Conservation (phyloP, 2,113 vertebrate species). For the Siphamia tubifer region DNA sequence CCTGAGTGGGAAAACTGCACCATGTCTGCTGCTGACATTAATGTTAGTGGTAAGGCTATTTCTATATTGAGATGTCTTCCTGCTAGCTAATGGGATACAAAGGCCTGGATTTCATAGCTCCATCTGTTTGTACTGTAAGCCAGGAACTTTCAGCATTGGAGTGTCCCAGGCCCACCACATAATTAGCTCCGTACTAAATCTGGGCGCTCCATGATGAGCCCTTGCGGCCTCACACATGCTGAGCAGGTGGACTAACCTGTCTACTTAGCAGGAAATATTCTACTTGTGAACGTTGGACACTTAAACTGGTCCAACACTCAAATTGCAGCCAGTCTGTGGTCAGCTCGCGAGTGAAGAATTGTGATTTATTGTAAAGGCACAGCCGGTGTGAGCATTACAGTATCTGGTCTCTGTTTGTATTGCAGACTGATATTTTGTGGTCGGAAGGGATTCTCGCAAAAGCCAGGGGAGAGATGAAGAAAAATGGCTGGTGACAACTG, state of each 20-base stretch:
- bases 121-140: constrained; percentile 35
- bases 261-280: constrained; percentile 41
- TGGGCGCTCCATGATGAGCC: not conserved
- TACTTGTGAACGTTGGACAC: constrained; percentile 26
- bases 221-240: constrained; percentile 37
- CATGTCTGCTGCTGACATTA: constrained; percentile 53
- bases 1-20: constrained; percentile 48
- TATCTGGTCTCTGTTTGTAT: constrained; percentile 55
- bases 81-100: constrained; percentile 30
- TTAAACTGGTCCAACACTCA: constrained; percentile 36
- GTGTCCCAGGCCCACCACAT: constrained; percentile 18
- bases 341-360: constrained; percentile 21
- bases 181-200: constrained; percentile 15
- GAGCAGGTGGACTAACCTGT: constrained; percentile 59
- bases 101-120: constrained; percentile 32
- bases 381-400: constrained; percentile 56
- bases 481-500: constrained; percentile 53
- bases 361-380: constrained; percentile 57
- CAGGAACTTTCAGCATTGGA: constrained; percentile 6
- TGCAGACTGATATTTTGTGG: constrained; percentile 55
- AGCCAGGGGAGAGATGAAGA: constrained; percentile 19
- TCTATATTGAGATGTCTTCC: constrained; percentile 28
- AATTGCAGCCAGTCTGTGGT: constrained; percentile 51
- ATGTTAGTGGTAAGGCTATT: constrained; percentile 36
- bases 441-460: constrained; percentile 26